Evolutionary conservation across 2,113 vertebrate genomes (phyloP), one percentile per base, ranked within the genome.

Genomic region (Rhea americana): DNA sequence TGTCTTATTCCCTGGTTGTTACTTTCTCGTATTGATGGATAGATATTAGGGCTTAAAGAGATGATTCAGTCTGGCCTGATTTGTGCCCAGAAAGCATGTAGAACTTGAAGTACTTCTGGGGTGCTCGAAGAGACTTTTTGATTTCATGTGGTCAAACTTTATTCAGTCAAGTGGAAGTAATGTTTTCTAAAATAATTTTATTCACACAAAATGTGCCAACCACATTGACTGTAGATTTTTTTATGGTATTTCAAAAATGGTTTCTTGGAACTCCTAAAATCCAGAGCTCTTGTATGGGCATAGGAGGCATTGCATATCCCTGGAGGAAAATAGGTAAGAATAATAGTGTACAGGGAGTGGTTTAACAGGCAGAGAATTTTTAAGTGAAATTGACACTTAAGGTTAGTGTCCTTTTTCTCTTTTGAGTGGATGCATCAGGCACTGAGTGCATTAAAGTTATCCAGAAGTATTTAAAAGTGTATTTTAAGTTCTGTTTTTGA

Each of bases 151-250:
- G 28, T 86, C 58, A 87, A 30, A 48, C 86, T 87, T 82, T 37
- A 25, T 18, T 85, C 4, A 15, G 1, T 72, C 37, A 76, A 47
- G 48, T 11, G 43, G 4, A 71, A 81, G 32, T 11, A 3, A 73
- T 72, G 13, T 45, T 87, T 94, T 90, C n/a, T 75, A 78, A 75
- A n/a, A 41, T 35, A 77, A 51, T 41, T 93, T 74, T 62, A 37
- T 89, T 91, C 0, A 47, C 41, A 39, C 47, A 13, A 68, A 22
- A 93, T 68, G 25, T 51, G 43, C 35, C 75, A 43, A 41, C 47
- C 84, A 11, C 26, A 4, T 70, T 87, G 55, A 90, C 59, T 30
- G 14, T 20, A 50, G 59, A 73, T 81, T 70, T 78, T 70, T 72
- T 37, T 37, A 72, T 86, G 56, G 63, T 0, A 7, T 56, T 87